Evolutionary conservation across 2,888 invertebrate species (phyloP).

Genomic region (Drosophila lacicola): DNA sequence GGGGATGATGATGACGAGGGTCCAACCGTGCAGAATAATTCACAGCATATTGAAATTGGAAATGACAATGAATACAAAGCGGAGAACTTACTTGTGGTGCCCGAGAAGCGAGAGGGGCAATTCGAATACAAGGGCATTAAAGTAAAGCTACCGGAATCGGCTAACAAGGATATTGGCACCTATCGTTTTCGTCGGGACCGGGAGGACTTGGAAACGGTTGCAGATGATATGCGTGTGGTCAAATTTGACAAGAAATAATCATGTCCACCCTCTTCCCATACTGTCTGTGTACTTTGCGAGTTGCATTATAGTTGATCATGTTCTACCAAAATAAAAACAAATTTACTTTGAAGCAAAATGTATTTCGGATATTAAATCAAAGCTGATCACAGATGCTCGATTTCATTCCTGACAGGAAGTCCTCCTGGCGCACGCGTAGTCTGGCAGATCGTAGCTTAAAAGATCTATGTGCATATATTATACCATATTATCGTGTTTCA

Average conservation of each 20-base stretch:
- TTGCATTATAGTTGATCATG: too few species aligned
- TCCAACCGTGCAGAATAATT: slow-evolving; percentile 45
- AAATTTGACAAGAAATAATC: slow-evolving; percentile 53
- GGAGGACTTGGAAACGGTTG: slow-evolving; percentile 50
- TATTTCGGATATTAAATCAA: neutral
- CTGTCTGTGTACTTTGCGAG: neutral
- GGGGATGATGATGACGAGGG: slow-evolving; percentile 19
- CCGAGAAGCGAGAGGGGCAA: slow-evolving; percentile 54
- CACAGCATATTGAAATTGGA: slow-evolving; percentile 54
- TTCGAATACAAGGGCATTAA: slow-evolving; percentile 69
- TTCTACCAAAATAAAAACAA: neutral
- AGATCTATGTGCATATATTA: too few species aligned
- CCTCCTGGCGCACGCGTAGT: too few species aligned
- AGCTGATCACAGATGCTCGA: too few species aligned
- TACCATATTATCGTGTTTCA: too few species aligned
- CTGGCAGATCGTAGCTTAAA: neutral
- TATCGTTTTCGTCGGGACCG: slow-evolving; percentile 68
- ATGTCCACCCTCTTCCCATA: too few species aligned
- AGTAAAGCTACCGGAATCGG: slow-evolving; percentile 51
- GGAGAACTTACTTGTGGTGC: slow-evolving; percentile 50
- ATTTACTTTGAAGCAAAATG: neutral
- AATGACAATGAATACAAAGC: slow-evolving; percentile 58
- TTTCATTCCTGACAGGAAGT: neutral
- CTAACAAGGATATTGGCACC: slow-evolving; percentile 56
- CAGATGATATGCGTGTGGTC: slow-evolving; percentile 63